These are phyloP conservation scores for Clarias macrocephalus DNA, from an alignment of 2,113 vertebrate genomes.

Conservation along the genomic window DNA sequence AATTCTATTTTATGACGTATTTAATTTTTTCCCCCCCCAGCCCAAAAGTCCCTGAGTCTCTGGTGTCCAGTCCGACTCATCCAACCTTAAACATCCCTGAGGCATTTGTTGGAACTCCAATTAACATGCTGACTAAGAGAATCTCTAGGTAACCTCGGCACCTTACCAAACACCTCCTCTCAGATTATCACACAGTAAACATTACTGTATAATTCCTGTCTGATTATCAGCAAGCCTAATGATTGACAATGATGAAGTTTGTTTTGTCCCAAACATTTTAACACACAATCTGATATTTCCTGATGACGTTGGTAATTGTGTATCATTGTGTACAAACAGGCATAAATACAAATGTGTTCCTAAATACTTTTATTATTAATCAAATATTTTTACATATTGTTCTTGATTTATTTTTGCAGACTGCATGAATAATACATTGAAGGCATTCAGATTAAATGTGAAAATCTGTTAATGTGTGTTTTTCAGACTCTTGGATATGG, in stretches of 20 bases:
- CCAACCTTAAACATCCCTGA: slow-evolving; percentile 64
- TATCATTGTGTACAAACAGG: no score
- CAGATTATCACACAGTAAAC: not conserved
- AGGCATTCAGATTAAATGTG: not conserved
- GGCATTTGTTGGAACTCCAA: slow-evolving; percentile 86
- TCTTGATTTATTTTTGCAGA: not conserved
- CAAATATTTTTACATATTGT: not conserved
- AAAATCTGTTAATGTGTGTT: not conserved
- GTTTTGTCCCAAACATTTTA: not conserved
- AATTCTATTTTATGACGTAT: not conserved
- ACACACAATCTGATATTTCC: not conserved
- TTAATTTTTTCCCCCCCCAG: slow-evolving; percentile 53
- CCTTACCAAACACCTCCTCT: not conserved
- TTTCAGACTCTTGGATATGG: slow-evolving; percentile 79
- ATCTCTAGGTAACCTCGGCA: slow-evolving; percentile 79
- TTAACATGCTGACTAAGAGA: slow-evolving; percentile 76
- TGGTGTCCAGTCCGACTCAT: slow-evolving; percentile 46
- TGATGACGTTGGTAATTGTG: not conserved
- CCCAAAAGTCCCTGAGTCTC: slow-evolving; percentile 60
- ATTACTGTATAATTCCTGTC: not conserved
- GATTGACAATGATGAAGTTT: not conserved
- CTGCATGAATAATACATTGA: not conserved
- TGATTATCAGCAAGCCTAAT: not conserved
- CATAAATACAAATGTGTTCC: not conserved
- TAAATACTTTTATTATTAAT: not conserved